Base-by-base conservation (phyloP, 2,797 vertebrate species). In the Cercopithecus petaurista region DNA sequence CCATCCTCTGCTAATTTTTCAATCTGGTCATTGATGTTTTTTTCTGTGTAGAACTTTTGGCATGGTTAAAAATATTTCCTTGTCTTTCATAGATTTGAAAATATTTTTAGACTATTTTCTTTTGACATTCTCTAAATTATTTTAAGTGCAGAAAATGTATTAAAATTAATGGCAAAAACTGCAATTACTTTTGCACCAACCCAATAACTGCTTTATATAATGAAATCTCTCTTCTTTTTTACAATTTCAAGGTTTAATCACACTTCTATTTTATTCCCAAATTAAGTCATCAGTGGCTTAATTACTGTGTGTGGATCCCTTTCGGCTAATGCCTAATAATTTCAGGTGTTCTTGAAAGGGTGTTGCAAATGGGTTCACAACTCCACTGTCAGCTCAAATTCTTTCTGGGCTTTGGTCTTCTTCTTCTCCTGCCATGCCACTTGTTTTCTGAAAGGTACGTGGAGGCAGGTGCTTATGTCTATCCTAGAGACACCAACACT, bases 161-260 rank as follows among this genome's bases (percentile, higher is more conserved):
- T 67, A 67, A 67, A 67, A 8, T 67, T 67, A 17, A n/a, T n/a
- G 64, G 33, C 4, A 67, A 67, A n/a, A 67, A 19, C 33, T n/a
- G 64, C 15, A 67, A 67, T 19, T 67, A 67, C 15, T n/a, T 67
- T 67, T 67, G 64, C 14, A 67, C 7, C 30, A 67, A 67, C 64
- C 33, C 7, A 67, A 19, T n/a, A 81, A 94, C 81, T 24, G 50
- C 9, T 72, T 96, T 87, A 50, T 9, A 2, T 72, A 80, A 95
- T 87, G 52, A 96, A 43, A 83, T 83, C 30, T 96, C 70, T n/a
- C 1, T 8, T 81, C 7, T 88, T 24, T 72, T 90, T 92, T 87
- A 88, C 7, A 88, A 55, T 84, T 90, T 94, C 15, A 76, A n/a
- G 41, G 39, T 50, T 96, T 89, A 85, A 95, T 92, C 90, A 64